Conservation (phyloP, 2,113 vertebrate species). For the Pelodiscus sinensis region DNA sequence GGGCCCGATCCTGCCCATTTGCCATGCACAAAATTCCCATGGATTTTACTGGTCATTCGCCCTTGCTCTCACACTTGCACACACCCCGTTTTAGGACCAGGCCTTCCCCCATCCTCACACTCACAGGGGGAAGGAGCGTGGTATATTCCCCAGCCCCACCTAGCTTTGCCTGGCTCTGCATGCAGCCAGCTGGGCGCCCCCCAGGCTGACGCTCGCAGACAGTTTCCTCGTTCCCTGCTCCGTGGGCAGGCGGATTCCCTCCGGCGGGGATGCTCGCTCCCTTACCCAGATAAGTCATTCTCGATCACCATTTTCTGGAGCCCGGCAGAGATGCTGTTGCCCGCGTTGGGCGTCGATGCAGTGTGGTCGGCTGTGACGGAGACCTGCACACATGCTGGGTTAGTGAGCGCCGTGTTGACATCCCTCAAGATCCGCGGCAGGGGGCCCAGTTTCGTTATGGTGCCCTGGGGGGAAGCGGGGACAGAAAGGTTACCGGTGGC, state of each 20-base stretch:
- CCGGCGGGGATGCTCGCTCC: background rate
- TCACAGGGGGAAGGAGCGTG: background rate
- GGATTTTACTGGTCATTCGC: accelerated
- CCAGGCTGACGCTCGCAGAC: background rate
- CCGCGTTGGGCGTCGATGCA: slow-evolving; percentile 82
- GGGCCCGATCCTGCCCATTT: background rate
- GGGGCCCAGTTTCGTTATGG: slow-evolving; percentile 90
- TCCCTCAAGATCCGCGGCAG: slow-evolving; percentile 94
- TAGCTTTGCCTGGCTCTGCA: background rate
- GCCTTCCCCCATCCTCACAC: background rate
- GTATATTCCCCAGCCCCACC: accelerated
- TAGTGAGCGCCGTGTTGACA: slow-evolving; percentile 89
- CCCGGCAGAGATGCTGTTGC: slow-evolving; percentile 90
- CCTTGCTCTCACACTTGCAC: background rate
- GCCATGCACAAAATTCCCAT: background rate
- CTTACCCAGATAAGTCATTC: slow-evolving; percentile 94
- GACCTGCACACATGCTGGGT: slow-evolving; percentile 86
- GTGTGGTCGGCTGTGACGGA: slow-evolving; percentile 81
- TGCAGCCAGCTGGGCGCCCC: background rate
- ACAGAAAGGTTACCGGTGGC: background rate
- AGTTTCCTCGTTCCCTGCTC: background rate
- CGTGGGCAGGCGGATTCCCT: background rate
- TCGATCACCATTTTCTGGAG: slow-evolving; percentile 99
- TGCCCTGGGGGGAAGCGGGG: slow-evolving; percentile 76
- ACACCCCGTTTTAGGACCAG: background rate